A percentile compares a stretch with the other conserved stretches of the same genome.
Conservation (phyloP, 2,888 invertebrate species). For the Melieria crassipennis region DNA sequence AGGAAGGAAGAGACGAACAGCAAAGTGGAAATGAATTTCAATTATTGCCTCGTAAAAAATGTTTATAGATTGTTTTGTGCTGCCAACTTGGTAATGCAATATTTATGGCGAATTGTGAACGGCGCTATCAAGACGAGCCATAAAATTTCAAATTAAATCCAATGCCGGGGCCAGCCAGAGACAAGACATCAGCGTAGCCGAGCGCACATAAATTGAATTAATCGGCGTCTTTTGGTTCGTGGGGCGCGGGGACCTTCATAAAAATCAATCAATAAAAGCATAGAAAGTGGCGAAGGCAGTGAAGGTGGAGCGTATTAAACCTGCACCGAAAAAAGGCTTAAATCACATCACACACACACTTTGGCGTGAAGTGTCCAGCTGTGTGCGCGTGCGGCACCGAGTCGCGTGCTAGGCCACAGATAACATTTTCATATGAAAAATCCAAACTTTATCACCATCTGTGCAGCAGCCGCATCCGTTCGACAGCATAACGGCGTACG, state of each 20-base stretch:
- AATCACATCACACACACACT: constrained; percentile 15
- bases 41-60: constrained; percentile 14
- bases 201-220: constrained; percentile 8
- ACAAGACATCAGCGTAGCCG: not conserved
- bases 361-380: constrained; percentile 15
- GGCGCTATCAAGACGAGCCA: constrained; percentile 14
- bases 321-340: constrained; percentile 31
- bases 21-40: not conserved
- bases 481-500: not conserved
- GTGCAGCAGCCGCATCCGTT: constrained; percentile 12
- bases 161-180: not conserved
- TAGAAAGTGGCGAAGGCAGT: no score
- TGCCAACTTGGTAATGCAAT: not conserved
- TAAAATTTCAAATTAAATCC: constrained; percentile 24
- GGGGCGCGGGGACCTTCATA: constrained; percentile 22
- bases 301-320: constrained; percentile 3
- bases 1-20: not conserved
- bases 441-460: constrained; percentile 38
- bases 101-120: constrained; percentile 11
- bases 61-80: not conserved
- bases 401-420: constrained; percentile 38
- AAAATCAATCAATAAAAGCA: constrained; percentile 40
- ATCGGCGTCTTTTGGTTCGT: constrained; percentile 7
- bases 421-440: constrained; percentile 35
- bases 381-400: constrained; percentile 1